phyloP scores from a whole-genome alignment of 2,113 vertebrate genomes.

The Climacteris rufus region DNA sequence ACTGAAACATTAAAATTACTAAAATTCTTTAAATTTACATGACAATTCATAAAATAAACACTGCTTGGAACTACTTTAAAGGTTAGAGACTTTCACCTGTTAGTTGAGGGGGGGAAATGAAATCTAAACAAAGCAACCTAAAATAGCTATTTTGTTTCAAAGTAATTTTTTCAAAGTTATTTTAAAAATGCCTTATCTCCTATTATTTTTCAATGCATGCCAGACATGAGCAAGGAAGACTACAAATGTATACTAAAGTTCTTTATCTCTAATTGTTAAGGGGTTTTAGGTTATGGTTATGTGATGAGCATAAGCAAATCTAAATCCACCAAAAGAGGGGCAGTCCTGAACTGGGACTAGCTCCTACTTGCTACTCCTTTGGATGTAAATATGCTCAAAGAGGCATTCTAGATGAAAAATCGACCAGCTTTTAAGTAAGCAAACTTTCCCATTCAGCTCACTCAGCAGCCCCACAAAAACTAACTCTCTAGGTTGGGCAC shows the following conservation, averaged over 20 bases:
- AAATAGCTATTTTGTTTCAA: background rate
- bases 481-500: background rate
- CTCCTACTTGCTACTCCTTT: background rate
- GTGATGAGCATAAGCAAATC: background rate
- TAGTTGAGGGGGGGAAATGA: accelerated
- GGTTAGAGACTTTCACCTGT: background rate
- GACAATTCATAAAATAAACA: background rate
- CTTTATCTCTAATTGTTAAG: background rate
- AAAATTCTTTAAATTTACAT: background rate
- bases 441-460: background rate
- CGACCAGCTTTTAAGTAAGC: background rate
- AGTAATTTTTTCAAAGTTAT: background rate
- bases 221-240: background rate
- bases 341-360: background rate
- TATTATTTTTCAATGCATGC: background rate
- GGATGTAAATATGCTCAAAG: background rate
- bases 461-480: background rate
- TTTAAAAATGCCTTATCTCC: background rate
- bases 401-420: background rate
- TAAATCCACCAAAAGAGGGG: background rate
- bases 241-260: background rate
- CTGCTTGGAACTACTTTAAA: background rate
- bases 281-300: background rate
- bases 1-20: background rate
- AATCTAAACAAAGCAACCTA: background rate